phyloP scores from a whole-genome alignment of 2,797 vertebrate genomes.

The Hippoglossus hippoglossus region DNA sequence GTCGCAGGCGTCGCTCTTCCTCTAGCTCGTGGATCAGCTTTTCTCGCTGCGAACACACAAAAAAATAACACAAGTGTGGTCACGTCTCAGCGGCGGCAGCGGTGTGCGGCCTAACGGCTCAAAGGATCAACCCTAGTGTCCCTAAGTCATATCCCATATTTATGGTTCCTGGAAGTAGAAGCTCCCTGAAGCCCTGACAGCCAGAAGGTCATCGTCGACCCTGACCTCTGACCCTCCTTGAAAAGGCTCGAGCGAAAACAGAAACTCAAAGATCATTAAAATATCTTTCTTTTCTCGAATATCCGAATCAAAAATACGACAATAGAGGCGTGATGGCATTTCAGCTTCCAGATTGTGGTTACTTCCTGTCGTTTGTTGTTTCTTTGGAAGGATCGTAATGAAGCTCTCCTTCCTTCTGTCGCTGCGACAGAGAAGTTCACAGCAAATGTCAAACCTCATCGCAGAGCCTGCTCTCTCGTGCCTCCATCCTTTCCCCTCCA shows the following conservation, averaged over 20 bases:
- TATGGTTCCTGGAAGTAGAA: background rate
- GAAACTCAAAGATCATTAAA: conserved; percentile 13
- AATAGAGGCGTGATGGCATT: conserved; percentile 50
- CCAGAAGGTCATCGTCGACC: background rate
- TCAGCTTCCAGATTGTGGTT: conserved; percentile 5
- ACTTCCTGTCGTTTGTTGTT: conserved; percentile 18
- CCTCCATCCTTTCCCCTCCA: conserved; percentile 1
- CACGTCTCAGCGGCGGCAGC: background rate
- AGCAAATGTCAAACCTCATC: conserved; percentile 51
- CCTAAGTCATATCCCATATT: conserved; percentile 9
- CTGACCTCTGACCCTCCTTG: conserved; percentile 28
- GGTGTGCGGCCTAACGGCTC: conserved; percentile 17
- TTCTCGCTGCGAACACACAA: conserved; percentile 85
- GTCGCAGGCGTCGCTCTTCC: conserved; percentile 91
- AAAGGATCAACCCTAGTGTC: conserved; percentile 27
- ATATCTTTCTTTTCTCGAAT: conserved; percentile 7
- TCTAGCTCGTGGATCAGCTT: conserved; percentile 95
- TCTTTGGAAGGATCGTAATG: conserved; percentile 41
- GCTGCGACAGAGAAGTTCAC: conserved; percentile 53
- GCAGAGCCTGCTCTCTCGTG: no score
- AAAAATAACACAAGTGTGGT: background rate
- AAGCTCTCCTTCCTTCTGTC: conserved; percentile 24
- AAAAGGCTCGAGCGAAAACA: conserved; percentile 5
- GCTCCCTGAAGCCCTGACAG: background rate
- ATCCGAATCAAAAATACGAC: background rate